Conservation (phyloP, 2,888 invertebrate genomes). For the Drosophila neotestacea region DNA sequence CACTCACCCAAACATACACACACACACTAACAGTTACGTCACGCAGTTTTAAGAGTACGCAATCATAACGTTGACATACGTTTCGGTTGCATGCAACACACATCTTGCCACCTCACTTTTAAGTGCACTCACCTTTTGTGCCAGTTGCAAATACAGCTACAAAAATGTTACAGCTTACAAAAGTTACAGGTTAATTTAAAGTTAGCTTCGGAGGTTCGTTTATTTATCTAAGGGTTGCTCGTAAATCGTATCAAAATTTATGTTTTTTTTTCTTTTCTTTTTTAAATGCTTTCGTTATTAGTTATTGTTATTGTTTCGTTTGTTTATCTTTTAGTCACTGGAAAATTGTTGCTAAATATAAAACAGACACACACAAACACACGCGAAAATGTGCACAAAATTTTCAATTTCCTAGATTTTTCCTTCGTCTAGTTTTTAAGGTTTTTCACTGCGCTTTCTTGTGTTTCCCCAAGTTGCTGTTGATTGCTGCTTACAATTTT, state of each 20-base stretch:
- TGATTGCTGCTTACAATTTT: constrained; percentile 70
- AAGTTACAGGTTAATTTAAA: constrained; percentile 2
- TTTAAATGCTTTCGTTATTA: constrained; percentile 28
- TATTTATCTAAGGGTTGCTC: constrained; percentile 27
- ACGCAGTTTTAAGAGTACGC: constrained; percentile 28
- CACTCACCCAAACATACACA: constrained; percentile 15
- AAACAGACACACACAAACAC: background rate
- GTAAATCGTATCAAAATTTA: constrained; percentile 56
- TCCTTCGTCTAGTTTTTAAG: constrained; percentile 27
- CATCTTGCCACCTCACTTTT: constrained; percentile 29
- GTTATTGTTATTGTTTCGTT: background rate
- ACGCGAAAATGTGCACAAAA: background rate
- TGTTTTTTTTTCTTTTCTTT: constrained; percentile 24
- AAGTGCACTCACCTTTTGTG: constrained; percentile 70
- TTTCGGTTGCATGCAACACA: constrained; percentile 44
- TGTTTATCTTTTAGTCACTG: constrained; percentile 21
- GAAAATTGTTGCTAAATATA: constrained; percentile 11
- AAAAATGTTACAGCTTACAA: constrained; percentile 4
- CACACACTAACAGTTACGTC: constrained; percentile 47
- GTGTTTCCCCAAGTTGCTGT: constrained; percentile 49
- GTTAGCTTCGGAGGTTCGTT: constrained; percentile 14
- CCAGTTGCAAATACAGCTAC: constrained; percentile 31
- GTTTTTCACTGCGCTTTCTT: constrained; percentile 53
- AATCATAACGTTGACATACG: constrained; percentile 25
- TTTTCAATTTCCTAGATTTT: background rate